A percentile compares a stretch with the other conserved stretches of the same genome.
These are phyloP conservation scores for Lottia gigantea DNA, from an alignment of 2,888 invertebrate species.

Conservation along the genomic window DNA sequence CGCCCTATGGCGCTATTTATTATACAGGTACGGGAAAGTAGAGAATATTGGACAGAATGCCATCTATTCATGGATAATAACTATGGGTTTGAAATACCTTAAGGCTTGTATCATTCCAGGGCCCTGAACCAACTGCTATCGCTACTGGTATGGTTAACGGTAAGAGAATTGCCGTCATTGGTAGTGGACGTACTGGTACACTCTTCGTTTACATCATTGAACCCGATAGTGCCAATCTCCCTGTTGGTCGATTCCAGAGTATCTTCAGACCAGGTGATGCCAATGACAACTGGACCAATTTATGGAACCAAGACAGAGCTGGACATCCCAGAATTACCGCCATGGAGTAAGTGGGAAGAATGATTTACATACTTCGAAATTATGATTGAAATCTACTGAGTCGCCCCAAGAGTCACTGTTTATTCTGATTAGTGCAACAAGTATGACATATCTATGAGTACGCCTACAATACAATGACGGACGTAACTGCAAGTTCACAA, in stretches of 20 bases:
- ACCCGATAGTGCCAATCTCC: not conserved
- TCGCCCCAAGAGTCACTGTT: no score
- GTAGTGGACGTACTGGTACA: not conserved
- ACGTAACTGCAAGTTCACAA: no score
- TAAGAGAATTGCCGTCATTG: constrained; percentile 8
- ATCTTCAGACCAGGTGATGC: constrained; percentile 4
- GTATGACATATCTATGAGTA: no score
- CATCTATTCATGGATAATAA: no score
- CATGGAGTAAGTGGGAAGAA: not conserved
- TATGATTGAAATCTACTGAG: no score
- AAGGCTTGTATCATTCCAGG: not conserved
- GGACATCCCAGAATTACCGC: not conserved
- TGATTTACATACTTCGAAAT: no score
- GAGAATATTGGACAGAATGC: no score
- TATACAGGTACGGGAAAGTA: no score
- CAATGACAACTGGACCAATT: not conserved
- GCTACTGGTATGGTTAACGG: not conserved
- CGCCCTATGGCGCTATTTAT: no score
- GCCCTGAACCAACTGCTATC: constrained; percentile 1
- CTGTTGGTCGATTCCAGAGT: constrained; percentile 1
- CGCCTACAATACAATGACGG: no score
- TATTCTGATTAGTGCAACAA: no score
- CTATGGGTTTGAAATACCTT: no score
- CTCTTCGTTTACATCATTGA: constrained; percentile 12
- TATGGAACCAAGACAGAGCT: not conserved